Evolutionary conservation across 1,140 invertebrate genomes (phyloP).

Genomic region (Caenorhabditis tropicalis): DNA sequence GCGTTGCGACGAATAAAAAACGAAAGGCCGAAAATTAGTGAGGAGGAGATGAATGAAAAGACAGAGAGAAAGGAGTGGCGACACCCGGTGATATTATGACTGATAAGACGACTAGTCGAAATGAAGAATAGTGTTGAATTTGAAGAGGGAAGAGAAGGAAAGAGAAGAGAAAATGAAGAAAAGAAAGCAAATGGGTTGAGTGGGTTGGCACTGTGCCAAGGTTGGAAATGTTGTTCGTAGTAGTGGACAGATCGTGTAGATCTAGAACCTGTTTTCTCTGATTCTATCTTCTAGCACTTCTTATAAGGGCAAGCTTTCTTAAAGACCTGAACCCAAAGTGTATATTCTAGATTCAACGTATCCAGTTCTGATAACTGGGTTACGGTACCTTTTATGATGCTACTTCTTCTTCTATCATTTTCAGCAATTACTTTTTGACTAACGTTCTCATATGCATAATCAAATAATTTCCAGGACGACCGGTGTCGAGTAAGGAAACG

Average conservation of each 20-base stretch:
- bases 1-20: neutral
- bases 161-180: neutral
- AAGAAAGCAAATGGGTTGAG: neutral
- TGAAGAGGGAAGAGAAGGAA: neutral
- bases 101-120: constrained; percentile 6
- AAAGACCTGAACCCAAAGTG: too few species aligned
- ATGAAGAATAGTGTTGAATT: neutral
- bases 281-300: too few species aligned
- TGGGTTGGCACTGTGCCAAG: neutral
- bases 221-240: neutral
- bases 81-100: neutral
- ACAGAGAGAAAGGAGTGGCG: constrained; percentile 3
- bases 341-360: too few species aligned
- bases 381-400: too few species aligned
- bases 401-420: too few species aligned
- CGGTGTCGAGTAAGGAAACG: too few species aligned
- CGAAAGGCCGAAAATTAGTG: neutral
- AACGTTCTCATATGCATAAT: too few species aligned
- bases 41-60: neutral
- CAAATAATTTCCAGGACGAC: too few species aligned
- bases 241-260: neutral
- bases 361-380: too few species aligned
- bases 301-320: too few species aligned
- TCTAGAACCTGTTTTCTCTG: neutral
- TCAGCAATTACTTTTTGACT: too few species aligned